A percentile compares a stretch with the other conserved stretches of the same genome.
Evolutionary conservation across 2,888 invertebrate genomes (phyloP).

Genomic region (Chouioia cunea): DNA sequence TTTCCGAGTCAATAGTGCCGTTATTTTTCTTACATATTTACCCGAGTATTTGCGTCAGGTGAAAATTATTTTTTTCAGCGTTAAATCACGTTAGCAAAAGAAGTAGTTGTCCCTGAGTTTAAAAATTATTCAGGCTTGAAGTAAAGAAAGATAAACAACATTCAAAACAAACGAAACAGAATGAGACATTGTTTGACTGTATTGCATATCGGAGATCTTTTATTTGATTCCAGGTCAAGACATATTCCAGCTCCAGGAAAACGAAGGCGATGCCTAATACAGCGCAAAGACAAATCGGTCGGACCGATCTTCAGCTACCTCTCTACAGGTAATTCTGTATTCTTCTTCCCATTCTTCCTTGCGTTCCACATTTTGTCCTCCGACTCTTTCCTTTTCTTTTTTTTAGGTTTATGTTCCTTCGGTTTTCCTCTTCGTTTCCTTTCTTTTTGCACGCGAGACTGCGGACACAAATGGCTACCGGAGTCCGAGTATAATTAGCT

Average conservation of each 20-base stretch:
- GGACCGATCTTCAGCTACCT: slow-evolving; percentile 50
- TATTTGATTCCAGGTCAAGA: slow-evolving; percentile 58
- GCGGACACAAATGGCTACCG: slow-evolving; percentile 6
- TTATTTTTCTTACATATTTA: not conserved
- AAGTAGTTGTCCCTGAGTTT: not conserved
- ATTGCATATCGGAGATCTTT: slow-evolving; percentile 54
- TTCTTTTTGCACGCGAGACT: not conserved
- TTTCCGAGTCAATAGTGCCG: not conserved
- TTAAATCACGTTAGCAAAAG: slow-evolving; percentile 10
- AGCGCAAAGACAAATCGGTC: slow-evolving; percentile 57
- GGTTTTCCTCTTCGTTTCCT: not conserved
- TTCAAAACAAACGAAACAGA: not conserved
- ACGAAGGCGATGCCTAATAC: slow-evolving; percentile 56
- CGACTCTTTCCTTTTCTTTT: not conserved
- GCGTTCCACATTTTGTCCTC: slow-evolving; percentile 15
- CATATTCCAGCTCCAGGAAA: slow-evolving; percentile 52
- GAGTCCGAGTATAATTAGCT: slow-evolving; percentile 28
- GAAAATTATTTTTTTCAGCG: not conserved
- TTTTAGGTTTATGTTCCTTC: not conserved
- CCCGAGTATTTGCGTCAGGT: not conserved
- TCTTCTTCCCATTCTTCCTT: slow-evolving; percentile 11
- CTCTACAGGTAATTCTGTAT: not conserved
- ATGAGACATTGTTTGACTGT: not conserved
- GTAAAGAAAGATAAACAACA: not conserved
- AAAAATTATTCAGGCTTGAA: not conserved